phyloP scores from a whole-genome alignment of 2,797 vertebrate species.

The Galago senegalensis region DNA sequence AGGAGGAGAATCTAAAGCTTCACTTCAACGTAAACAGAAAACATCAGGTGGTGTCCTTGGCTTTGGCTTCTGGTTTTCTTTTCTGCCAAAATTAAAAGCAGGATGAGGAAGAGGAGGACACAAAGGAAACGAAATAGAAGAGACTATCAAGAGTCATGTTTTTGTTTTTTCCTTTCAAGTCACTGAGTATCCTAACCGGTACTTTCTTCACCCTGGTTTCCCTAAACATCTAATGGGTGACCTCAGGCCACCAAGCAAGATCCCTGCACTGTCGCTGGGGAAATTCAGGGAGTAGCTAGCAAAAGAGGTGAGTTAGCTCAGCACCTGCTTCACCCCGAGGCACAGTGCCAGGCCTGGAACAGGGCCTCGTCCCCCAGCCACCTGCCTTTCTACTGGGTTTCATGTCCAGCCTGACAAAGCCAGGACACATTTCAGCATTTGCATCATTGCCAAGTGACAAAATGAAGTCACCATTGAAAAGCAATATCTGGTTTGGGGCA shows the following conservation, averaged over 20 bases:
- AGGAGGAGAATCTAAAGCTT: neutral
- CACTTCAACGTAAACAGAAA: neutral
- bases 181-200: neutral
- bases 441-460: neutral
- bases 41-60: neutral
- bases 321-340: neutral
- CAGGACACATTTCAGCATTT: neutral
- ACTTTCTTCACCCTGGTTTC: neutral
- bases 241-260: neutral
- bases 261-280: accelerated
- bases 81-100: neutral
- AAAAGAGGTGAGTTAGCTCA: neutral
- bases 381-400: neutral
- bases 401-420: neutral
- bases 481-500: neutral
- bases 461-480: neutral
- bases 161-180: neutral
- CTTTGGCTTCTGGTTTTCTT: neutral
- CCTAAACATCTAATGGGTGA: neutral
- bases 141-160: neutral
- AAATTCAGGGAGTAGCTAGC: no score
- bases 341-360: neutral
- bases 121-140: constrained; percentile 69
- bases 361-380: neutral
- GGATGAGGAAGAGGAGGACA: neutral